Percentiles rank a stretch among this genome's conserved stretches.
These are phyloP conservation scores for Papilio polytes DNA, from an alignment of 1,140 invertebrate species.

Conservation along the genomic window DNA sequence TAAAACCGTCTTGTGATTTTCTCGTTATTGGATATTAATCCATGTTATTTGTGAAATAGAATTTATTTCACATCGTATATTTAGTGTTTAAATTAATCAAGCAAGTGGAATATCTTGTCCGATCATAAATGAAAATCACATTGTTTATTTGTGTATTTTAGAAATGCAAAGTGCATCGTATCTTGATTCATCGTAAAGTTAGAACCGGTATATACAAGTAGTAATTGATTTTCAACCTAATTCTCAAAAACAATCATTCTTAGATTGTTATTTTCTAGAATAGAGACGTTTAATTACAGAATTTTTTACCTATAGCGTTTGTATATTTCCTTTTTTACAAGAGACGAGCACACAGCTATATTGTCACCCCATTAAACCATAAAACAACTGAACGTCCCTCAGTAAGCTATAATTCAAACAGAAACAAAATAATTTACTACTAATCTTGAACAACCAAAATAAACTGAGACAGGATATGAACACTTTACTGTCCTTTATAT, in stretches of 20 bases:
- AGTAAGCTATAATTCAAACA: slow-evolving; percentile 62
- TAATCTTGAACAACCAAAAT: slow-evolving; percentile 66
- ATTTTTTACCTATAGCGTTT: too few relatives aligned
- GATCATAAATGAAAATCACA: slow-evolving; percentile 6
- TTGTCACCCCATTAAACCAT: slow-evolving; percentile 60
- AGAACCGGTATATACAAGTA: not conserved
- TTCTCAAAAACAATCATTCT: too few relatives aligned
- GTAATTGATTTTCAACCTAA: too few relatives aligned
- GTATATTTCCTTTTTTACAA: not conserved
- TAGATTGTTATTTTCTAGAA: too few relatives aligned
- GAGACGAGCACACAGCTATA: slow-evolving; percentile 44
- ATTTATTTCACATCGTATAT: not conserved
- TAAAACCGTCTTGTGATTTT: slow-evolving; percentile 8
- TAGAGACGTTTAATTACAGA: too few relatives aligned
- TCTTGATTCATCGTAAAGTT: not conserved
- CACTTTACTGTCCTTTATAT: slow-evolving; percentile 55
- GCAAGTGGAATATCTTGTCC: not conserved
- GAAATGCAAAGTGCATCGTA: slow-evolving; percentile 19
- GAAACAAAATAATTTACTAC: slow-evolving; percentile 74
- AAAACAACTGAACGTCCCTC: slow-evolving; percentile 63
- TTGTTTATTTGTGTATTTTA: slow-evolving; percentile 10
- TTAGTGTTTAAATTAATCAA: not conserved
- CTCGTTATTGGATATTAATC: not conserved
- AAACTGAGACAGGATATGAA: slow-evolving; percentile 67
- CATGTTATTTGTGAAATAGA: not conserved